Conservation (phyloP, 92 coral and sea anemone genomes). For the Hydrozoanthus gracilis region DNA sequence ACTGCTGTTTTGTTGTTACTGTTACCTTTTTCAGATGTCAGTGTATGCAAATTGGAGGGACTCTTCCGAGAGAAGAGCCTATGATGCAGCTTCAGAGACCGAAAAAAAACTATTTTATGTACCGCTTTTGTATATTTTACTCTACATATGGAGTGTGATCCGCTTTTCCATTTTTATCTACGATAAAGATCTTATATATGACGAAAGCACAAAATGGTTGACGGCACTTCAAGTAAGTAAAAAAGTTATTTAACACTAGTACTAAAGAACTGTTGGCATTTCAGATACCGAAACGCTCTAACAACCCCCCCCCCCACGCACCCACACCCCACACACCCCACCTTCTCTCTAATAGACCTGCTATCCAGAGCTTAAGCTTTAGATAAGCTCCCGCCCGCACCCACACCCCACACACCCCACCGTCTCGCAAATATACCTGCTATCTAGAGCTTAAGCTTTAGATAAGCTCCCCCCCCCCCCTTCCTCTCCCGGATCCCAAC, state of each 20-base stretch:
- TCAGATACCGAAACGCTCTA: too few species aligned
- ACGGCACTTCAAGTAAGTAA: conserved; percentile 21
- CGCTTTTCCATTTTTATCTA: conserved; percentile 7
- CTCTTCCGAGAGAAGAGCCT: neutral
- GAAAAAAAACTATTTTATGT: conserved; percentile 25
- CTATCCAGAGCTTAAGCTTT: too few species aligned
- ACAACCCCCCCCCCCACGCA: too few species aligned
- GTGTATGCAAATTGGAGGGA: neutral
- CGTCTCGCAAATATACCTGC: too few species aligned
- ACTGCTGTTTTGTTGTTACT: neutral
- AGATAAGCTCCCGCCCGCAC: too few species aligned
- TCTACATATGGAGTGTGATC: conserved; percentile 24
- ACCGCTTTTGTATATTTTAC: conserved; percentile 10
- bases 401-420: too few species aligned
- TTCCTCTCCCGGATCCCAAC: too few species aligned
- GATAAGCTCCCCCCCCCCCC: too few species aligned
- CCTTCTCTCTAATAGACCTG: too few species aligned
- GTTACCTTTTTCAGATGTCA: neutral
- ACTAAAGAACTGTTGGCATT: too few species aligned
- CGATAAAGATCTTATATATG: neutral
- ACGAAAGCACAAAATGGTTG: neutral
- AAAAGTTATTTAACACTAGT: neutral
- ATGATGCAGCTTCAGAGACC: neutral
- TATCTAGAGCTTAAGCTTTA: too few species aligned
- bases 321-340: too few species aligned